Evolutionary conservation across 2,113 vertebrate species (phyloP).

Genomic region (Scophthalmus maximus): DNA sequence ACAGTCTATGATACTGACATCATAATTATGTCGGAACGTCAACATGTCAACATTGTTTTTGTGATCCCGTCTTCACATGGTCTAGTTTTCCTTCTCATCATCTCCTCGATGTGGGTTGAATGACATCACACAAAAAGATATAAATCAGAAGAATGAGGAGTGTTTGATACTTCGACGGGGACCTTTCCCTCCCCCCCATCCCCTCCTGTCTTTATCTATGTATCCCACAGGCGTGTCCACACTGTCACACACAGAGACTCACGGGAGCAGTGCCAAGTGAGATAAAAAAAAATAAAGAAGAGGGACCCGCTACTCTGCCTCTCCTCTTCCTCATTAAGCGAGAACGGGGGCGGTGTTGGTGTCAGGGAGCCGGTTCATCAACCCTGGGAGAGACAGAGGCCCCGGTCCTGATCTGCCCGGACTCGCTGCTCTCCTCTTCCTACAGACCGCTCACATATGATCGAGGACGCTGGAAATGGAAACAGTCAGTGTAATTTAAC

Average conservation of each 20-base stretch:
- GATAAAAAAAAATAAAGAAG: conserved; percentile 45
- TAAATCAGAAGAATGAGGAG: conserved; percentile 1
- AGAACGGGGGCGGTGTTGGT: conserved; percentile 52
- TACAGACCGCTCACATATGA: conserved; percentile 65
- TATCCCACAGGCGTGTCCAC: conserved; percentile 1
- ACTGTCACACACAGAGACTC: conserved; percentile 31
- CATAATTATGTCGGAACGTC: background rate
- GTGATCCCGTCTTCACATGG: background rate
- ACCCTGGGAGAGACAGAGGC: conserved; percentile 36
- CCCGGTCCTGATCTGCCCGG: conserved; percentile 35
- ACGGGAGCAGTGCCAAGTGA: conserved; percentile 32
- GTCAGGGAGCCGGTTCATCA: conserved; percentile 70
- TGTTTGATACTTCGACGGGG: conserved; percentile 28
- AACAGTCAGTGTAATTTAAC: conserved; percentile 72
- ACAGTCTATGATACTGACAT: too few relatives aligned
- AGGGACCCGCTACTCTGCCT: conserved; percentile 36
- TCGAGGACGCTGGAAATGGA: conserved; percentile 71
- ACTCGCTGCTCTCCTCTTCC: conserved; percentile 34
- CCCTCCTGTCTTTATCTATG: conserved; percentile 14
- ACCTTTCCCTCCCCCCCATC: background rate
- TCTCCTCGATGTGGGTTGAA: too few relatives aligned
- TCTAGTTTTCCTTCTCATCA: background rate
- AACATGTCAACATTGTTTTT: background rate
- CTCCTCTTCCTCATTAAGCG: conserved; percentile 72
- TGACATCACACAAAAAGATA: background rate